phyloP scores from a whole-genome alignment of 2,113 vertebrate genomes.

The Hystrix cristata region DNA sequence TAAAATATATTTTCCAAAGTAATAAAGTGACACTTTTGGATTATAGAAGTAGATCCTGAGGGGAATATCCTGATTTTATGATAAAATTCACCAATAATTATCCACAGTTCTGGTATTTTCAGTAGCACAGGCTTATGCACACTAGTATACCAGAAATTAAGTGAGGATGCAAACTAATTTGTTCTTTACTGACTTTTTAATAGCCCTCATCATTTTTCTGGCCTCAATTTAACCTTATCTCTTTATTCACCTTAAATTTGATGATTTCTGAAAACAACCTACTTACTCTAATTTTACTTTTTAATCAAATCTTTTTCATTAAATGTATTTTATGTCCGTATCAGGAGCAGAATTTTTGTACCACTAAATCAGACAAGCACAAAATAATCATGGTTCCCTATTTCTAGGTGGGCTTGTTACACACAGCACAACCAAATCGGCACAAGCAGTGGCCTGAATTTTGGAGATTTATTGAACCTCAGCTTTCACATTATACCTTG shows the following conservation, averaged over 20 bases:
- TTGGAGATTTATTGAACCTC: background rate
- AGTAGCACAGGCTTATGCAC: background rate
- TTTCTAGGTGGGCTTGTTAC: background rate
- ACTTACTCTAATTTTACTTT: slow-evolving; percentile 1
- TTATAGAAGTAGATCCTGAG: background rate
- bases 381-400: background rate
- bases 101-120: background rate
- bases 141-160: background rate
- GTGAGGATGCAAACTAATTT: background rate
- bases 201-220: background rate
- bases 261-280: slow-evolving; percentile 33
- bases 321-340: background rate
- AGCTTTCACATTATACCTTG: background rate
- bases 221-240: background rate
- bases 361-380: background rate
- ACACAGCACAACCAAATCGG: background rate
- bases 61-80: slow-evolving; percentile 47
- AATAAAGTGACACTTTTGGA: slow-evolving; percentile 39
- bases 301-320: background rate
- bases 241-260: background rate
- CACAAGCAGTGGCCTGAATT: background rate
- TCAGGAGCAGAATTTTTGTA: background rate
- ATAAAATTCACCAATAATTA: slow-evolving; percentile 11
- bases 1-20: slow-evolving; percentile 60
- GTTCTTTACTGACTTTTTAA: background rate